Evolutionary conservation across 2,113 vertebrate genomes (phyloP).

Genomic region (Nycticryphes semicollaris): DNA sequence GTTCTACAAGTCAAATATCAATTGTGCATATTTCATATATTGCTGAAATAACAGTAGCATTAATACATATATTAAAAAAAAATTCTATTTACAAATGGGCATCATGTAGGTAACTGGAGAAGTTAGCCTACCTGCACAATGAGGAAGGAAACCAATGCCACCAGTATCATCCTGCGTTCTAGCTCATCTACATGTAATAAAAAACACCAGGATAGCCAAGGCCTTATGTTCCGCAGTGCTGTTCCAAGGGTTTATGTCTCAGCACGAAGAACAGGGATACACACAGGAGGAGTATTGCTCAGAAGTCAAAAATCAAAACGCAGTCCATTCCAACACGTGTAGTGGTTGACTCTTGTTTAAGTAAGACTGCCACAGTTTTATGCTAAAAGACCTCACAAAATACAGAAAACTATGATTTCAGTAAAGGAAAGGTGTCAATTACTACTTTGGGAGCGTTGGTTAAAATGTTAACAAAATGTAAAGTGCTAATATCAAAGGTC

Average conservation of each 20-base stretch:
- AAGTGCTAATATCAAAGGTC: neutral
- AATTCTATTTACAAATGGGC: neutral
- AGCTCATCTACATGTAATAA: neutral
- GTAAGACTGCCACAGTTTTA: neutral
- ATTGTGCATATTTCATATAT: rapidly evolving
- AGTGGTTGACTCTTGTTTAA: neutral
- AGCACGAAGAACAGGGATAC: neutral
- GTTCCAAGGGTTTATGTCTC: neutral
- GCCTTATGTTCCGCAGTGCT: neutral
- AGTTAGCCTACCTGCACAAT: neutral
- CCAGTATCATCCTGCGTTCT: neutral
- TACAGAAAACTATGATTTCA: neutral
- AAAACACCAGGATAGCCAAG: neutral
- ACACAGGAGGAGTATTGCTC: neutral
- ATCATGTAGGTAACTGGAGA: neutral
- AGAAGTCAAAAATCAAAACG: neutral
- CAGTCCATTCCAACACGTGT: rapidly evolving
- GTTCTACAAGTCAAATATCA: neutral
- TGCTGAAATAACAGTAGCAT: neutral
- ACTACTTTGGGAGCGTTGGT: neutral
- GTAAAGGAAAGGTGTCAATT: neutral
- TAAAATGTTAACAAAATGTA: neutral
- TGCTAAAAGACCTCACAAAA: neutral
- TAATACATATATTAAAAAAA: neutral
- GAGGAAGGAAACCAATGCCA: neutral